Base-by-base conservation (phyloP, 2,797 vertebrate genomes). In the Buphagus erythrorhynchus region DNA sequence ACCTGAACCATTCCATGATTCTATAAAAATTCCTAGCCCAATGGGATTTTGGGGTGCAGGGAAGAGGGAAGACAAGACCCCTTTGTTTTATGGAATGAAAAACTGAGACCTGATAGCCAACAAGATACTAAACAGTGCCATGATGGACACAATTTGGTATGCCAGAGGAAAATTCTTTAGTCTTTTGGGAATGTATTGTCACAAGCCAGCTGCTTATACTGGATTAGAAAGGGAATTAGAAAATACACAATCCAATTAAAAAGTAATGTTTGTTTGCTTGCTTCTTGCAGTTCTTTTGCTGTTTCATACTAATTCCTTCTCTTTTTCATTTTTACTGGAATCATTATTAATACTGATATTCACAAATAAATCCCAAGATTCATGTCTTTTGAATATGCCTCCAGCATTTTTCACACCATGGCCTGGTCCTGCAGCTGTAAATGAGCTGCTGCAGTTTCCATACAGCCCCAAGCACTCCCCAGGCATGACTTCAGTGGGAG, bases 141-240 rank as follows among this genome's bases (percentile, higher is more conserved):
- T 12, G 42, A 81, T 45, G 66, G 93, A 95, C 73, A 62, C 40
- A 52, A 19, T 51, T 77, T 62, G 43, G 31, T 71, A 78, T 36
- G 43, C 81, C 61, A 42, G 54, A 86, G 46, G 66, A 88, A 90
- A 94, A 75, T 7, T 38, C 22, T 45, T 55, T 31, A 42, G 52
- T 86, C 92, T 73, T 93, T 28, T 31, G 93, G 86, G 93, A 95
- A 86, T 88, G 78, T 13, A 62, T 62, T 95, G 88, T 92, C 88
- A 95, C 92, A 81, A 90, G 55, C 59, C 88, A 95, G 91, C 90
- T 95, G 93, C 73, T 95, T 88, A 86, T 4, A 91, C 8, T 45
- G 88, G 76, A 93, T 97, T 94, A 94, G 90, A 90, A 91, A 94
- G 93, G 93, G 93, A 97, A 95, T 95, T 96, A 88, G 79, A 79